Conservation (phyloP, 2,888 invertebrate genomes). For the Punctoribates punctum region DNA sequence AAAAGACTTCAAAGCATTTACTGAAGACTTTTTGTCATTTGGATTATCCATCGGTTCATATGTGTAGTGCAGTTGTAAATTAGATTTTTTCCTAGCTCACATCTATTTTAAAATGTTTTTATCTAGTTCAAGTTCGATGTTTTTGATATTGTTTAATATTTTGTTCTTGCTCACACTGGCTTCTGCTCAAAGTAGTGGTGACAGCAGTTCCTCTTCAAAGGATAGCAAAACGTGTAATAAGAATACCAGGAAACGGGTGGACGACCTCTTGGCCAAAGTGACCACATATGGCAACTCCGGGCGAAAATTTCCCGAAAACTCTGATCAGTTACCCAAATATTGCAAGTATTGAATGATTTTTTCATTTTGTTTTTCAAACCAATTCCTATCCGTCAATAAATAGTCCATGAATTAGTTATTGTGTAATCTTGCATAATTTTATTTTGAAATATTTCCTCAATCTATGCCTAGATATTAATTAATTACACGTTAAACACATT, state of each 20-base stretch:
- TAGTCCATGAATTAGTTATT: neutral
- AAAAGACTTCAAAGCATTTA: no score
- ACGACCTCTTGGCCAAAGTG: conserved; percentile 14
- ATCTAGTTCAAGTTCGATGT: no score
- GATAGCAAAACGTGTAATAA: neutral
- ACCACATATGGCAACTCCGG: conserved; percentile 33
- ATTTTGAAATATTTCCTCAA: no score
- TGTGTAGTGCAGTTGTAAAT: no score
- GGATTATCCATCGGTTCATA: no score
- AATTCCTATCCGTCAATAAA: neutral
- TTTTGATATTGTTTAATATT: neutral
- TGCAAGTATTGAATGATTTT: conserved; percentile 27
- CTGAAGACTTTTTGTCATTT: no score
- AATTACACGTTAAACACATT: no score
- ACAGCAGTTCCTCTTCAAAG: neutral
- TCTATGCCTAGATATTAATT: no score
- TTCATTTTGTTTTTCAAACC: neutral
- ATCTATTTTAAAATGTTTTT: no score
- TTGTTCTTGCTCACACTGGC: neutral
- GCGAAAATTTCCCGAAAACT: conserved; percentile 31
- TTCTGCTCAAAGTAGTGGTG: neutral
- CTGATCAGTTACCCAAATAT: conserved; percentile 15
- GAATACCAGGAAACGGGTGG: conserved; percentile 12
- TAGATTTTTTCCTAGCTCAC: no score
- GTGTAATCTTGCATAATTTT: neutral